A percentile compares a stretch with the other conserved stretches of the same genome.
phyloP scores from a whole-genome alignment of 2,888 invertebrate genomes.

The Andrena bucephala region DNA sequence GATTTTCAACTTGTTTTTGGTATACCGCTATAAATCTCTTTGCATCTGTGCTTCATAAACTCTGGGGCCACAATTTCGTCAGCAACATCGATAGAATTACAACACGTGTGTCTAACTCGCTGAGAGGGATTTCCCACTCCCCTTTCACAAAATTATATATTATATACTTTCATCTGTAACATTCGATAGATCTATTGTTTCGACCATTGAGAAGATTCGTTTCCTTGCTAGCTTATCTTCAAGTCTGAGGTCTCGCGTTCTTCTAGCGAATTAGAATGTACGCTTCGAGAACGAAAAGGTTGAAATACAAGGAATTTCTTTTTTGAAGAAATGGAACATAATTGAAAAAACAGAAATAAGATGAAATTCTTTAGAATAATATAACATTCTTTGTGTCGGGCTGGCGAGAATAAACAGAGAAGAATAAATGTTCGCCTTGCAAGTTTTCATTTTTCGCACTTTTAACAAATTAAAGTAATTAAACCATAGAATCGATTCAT shows the following conservation, averaged over 20 bases:
- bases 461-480: no score
- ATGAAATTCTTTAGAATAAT: no score
- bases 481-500: slow-evolving; percentile 12
- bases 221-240: slow-evolving; percentile 5
- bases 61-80: slow-evolving; percentile 23
- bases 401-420: no score
- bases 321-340: no score
- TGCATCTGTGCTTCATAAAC: slow-evolving; percentile 30
- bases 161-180: slow-evolving; percentile 50
- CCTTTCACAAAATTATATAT: slow-evolving; percentile 22
- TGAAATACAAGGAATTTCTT: slow-evolving; percentile 27
- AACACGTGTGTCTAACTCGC: slow-evolving; percentile 6
- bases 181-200: slow-evolving; percentile 35
- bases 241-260: background rate
- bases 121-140: background rate
- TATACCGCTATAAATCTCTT: slow-evolving; percentile 10
- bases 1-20: slow-evolving; percentile 30
- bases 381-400: no score
- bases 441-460: no score
- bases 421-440: no score
- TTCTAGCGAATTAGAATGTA: background rate
- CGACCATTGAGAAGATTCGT: background rate
- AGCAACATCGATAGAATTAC: slow-evolving; percentile 48
- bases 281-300: slow-evolving; percentile 9
- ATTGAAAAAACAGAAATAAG: no score